Conservation (phyloP, 2,113 vertebrate genomes). For the Mola mola region DNA sequence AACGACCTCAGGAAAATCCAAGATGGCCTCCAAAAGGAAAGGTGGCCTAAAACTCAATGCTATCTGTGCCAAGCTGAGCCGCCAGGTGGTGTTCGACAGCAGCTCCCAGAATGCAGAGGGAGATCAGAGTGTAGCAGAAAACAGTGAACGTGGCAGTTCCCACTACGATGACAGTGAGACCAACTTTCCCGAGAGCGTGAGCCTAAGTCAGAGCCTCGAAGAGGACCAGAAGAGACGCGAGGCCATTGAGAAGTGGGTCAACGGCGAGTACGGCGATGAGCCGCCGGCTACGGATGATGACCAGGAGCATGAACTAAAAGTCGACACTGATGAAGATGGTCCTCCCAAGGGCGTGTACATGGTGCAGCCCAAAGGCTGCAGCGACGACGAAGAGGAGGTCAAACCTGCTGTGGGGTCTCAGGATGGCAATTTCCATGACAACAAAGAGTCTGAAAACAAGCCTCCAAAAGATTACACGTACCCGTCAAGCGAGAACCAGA, state of each 20-base stretch:
- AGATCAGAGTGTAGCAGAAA: constrained; percentile 84
- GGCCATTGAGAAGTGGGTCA: constrained; percentile 99
- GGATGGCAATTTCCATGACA: constrained; percentile 82
- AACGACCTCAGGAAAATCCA: constrained; percentile 94
- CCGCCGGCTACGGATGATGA: constrained; percentile 68
- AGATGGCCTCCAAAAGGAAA: constrained; percentile 99
- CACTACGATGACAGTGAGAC: constrained; percentile 82
- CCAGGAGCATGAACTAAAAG: constrained; percentile 74
- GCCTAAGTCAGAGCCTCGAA: constrained; percentile 85
- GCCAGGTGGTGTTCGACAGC: constrained; percentile 94
- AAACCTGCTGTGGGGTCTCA: constrained; percentile 77
- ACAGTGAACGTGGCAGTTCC: constrained; percentile 84
- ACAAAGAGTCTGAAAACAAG: constrained; percentile 84
- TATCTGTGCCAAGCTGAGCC: constrained; percentile 99
- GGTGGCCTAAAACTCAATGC: constrained; percentile 99
- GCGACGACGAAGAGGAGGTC: constrained; percentile 90
- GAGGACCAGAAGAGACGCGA: constrained; percentile 95
- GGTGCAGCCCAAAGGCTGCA: constrained; percentile 97
- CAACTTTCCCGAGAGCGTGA: constrained; percentile 82
- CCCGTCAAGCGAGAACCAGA: constrained; percentile 71
- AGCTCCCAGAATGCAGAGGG: constrained; percentile 85
- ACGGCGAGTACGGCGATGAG: constrained; percentile 95
- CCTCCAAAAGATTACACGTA: constrained; percentile 84
- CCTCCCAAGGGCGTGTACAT: constrained; percentile 97
- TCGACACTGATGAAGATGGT: constrained; percentile 79